Evolutionary conservation across 2,797 vertebrate species (phyloP).

Genomic region (Bryconaethiops microstoma): DNA sequence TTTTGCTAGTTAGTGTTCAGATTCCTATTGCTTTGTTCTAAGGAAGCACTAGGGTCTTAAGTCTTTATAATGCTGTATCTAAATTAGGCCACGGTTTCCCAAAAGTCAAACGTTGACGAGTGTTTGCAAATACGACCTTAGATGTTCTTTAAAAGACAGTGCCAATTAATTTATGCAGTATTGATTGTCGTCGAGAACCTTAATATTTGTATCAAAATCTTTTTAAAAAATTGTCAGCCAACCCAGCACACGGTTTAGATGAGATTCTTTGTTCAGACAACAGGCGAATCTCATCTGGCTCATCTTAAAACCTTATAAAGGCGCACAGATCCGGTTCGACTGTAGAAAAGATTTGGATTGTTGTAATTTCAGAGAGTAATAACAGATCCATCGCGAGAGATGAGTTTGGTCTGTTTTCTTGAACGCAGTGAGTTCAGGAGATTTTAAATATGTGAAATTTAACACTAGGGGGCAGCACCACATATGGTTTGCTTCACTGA

Average conservation of each 20-base stretch:
- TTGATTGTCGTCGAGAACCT: not conserved
- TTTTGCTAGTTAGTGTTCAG: not conserved
- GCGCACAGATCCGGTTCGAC: not conserved
- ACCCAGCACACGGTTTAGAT: no score
- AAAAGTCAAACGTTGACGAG: not conserved
- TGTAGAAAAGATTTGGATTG: not conserved
- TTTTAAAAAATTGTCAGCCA: no score
- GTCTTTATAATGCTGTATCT: not conserved
- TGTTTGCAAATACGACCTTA: no score
- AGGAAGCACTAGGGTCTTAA: not conserved
- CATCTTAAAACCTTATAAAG: not conserved
- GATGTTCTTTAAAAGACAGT: not conserved
- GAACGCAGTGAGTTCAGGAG: not conserved
- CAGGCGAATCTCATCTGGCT: not conserved
- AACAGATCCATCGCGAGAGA: not conserved
- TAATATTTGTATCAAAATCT: no score
- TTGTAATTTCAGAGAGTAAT: not conserved
- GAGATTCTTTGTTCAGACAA: no score
- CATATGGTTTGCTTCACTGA: not conserved
- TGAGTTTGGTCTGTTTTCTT: not conserved
- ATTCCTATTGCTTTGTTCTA: not conserved
- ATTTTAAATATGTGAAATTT: not conserved
- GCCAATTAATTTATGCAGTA: conserved; percentile 8
- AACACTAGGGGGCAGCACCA: conserved; percentile 20
- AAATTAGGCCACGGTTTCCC: not conserved